Base-by-base conservation (phyloP, 1,140 invertebrate genomes). In the Lepidurus packardi region DNA sequence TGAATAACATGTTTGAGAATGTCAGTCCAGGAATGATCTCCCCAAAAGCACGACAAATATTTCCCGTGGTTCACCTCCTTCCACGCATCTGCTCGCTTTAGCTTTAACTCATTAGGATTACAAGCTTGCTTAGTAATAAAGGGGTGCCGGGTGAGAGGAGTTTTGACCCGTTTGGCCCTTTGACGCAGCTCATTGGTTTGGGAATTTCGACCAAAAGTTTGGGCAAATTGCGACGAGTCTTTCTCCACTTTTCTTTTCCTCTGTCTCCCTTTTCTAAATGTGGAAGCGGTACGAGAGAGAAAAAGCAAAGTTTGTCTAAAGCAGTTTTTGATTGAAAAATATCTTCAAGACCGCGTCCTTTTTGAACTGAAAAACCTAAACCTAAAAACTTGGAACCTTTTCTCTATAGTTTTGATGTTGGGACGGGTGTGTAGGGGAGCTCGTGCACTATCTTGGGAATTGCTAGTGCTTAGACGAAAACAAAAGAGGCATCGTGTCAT, bases 401-500 rank as follows among this genome's bases (percentile, higher is more conserved):
- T 65, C 10, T 21, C 21, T 65, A 1, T 16, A 65, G 9, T 5
- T 16, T 2, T 7, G 9, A 7, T 65, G 16, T 16, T 16, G 13
- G 13, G 53, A 65, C 6, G 16, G 16, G 8, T 3, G 53, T 65
- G 6, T n/a, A 16, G 21, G 16, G 6, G 13, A 16, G 53, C 1
- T 65, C 53, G n/a, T 65, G 53, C 53, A 65, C 13, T 65, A 65
- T 65, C 53, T 47, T 65, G 53, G 53, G 6, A 65, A 21, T 65
- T 65, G 9, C 16, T 65, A 13, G 53, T 65, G 53, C 34, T 34
- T n/a, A 65, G 53, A 65, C 16, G 53, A 13, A n/a, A 65, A 65
- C 53, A 65, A 65, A 65, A 65, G 53, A 65, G 53, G 53, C 53
- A 65, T 65, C 53, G 53, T 65, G 53, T 65, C 53, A 65, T 65